Evolutionary conservation across 2,888 invertebrate genomes (phyloP), one percentile per base, ranked within the genome.

Genomic region (Rambutsinella grinnellia): DNA sequence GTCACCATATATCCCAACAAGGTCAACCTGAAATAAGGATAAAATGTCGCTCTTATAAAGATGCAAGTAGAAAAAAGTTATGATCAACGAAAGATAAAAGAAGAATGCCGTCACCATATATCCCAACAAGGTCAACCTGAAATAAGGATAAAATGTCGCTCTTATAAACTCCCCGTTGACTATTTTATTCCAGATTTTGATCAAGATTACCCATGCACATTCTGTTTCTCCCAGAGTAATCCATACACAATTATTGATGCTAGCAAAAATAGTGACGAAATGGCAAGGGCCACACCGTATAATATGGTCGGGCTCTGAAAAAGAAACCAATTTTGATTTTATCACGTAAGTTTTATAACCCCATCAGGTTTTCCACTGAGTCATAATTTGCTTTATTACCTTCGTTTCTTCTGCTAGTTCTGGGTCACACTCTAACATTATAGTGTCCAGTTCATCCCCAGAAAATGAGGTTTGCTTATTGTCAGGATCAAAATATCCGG

Each of bases 181-280:
- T 51, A 17, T 36, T 23, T 27, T 26, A 27, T 36, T 24, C 49
- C n/a, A n/a, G n/a, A n/a, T n/a, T n/a, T n/a, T n/a, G n/a, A n/a
- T n/a, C n/a, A n/a, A n/a, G n/a, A n/a, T n/a, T n/a, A 79, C 3
- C 76, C 61, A 56, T 78, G 78, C 46, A 80, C 57, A 28, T 76
- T 80, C 44, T 78, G 78, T n/a, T 72, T 76, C 3, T 80, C 80
- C 76, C 76, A 80, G 1, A 78, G 47, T 5, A 72, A 46, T 17
- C 72, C 51, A 27, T 80, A 72, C 19, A 78, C 70, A 2, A 72
- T 3, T 1, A 78, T 8, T n/a, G 78, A 78, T 2, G 74, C 53
- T 15, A 78, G 46, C 2, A 78, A 74, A 21, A 78, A 74, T 1
- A 72, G 5, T 2, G 62, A 62, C 2, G 76, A 65, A 13, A 79